Conservation (phyloP, 2,888 invertebrate genomes). For the Onthophagus sagittarius region DNA sequence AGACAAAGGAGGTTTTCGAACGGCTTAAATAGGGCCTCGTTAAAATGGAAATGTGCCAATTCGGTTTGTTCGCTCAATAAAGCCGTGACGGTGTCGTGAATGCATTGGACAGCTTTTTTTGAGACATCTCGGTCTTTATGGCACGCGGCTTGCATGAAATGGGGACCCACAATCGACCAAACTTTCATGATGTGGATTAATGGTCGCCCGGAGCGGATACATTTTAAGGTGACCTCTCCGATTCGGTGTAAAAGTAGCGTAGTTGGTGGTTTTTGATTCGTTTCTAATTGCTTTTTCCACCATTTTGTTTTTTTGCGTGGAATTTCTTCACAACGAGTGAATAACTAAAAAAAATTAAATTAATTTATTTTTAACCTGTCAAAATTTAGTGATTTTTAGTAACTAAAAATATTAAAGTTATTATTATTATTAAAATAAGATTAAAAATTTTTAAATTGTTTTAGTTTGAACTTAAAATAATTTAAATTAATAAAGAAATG, state of each 20-base stretch:
- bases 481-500: no score
- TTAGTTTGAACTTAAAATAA: no score
- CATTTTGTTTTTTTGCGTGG: conserved; percentile 49
- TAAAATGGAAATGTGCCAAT: conserved; percentile 90
- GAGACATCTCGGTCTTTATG: conserved; percentile 85
- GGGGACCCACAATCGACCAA: conserved; percentile 90
- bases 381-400: not conserved
- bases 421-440: no score
- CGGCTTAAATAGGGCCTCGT: conserved; percentile 90
- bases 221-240: conserved; percentile 83
- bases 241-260: conserved; percentile 73
- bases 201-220: conserved; percentile 81
- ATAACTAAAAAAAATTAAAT: conserved; percentile 35
- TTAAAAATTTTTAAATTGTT: no score
- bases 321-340: conserved; percentile 46
- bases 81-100: conserved; percentile 88
- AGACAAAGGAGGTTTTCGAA: conserved; percentile 92
- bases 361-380: not conserved
- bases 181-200: conserved; percentile 87
- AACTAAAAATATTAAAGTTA: no score
- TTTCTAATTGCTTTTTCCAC: conserved; percentile 46
- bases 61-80: conserved; percentile 84
- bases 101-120: conserved; percentile 85
- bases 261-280: conserved; percentile 50
- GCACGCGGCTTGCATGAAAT: conserved; percentile 93